Base-by-base conservation (phyloP, 1,140 invertebrate species). In the Drosophila kanapiae region DNA sequence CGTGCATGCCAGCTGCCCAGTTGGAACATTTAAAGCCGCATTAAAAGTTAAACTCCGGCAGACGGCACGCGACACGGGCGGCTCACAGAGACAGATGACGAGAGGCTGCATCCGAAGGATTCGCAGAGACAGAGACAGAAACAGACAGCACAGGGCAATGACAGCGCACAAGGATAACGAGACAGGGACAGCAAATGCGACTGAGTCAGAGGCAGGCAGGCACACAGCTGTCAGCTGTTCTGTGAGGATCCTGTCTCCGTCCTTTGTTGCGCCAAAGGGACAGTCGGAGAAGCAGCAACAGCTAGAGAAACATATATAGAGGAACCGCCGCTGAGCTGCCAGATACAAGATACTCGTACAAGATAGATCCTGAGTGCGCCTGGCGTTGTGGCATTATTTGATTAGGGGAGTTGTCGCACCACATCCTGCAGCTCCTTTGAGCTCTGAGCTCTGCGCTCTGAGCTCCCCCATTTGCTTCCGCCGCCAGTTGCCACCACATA, bases 181-280 rank as follows among this genome's bases (percentile, higher is more conserved):
- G 51, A 63, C 58, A 72, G 74, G 43, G 67, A 71, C 61, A 68
- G 53, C 53, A n/a, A 38, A 56, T 38, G 35, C 35, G 53, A 38
- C 23, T 23, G 53, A 35, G 18, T 38, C 13, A 1, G 48, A 51
- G 47, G 42, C 54, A 69, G 57, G 38, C 77, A 67, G 56, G 62
- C 72, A 63, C 78, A 86, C 87, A 91, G 87, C 87, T 91, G 87
- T 84, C 85, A 90, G 85, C 85, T 90, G 87, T 78, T 76, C 11
- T 91, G 74, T 43, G 69, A 84, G 67, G 74, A 70, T 82, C 72
- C 61, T 61, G 65, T 68, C 76, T 71, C 40, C 40, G 71, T 49
- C 60, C 48, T 51, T 48, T 83, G 47, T 75, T 79, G 63, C 70
- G 71, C 49, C 77, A 70, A 51, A 58, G 45, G 68, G 42, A 77